Percentiles rank a stretch among this genome's conserved stretches.
phyloP scores from a whole-genome alignment of 2,797 vertebrate genomes.

The Pipistrellus pygmaeus region DNA sequence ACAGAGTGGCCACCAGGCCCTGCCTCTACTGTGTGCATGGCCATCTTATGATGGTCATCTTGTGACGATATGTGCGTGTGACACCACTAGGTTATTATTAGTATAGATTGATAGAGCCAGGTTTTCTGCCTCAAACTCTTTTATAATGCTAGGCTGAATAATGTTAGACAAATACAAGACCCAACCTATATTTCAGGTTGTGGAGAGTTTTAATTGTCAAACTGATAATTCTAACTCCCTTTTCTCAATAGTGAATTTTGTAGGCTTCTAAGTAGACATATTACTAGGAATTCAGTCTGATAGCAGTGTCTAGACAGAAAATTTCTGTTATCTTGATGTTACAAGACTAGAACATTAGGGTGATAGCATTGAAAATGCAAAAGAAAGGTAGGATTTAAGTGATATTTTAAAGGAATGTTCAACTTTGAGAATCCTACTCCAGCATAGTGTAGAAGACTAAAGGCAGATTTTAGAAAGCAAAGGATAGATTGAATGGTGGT shows the following conservation, averaged over 20 bases:
- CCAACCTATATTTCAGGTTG: background rate
- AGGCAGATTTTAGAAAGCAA: background rate
- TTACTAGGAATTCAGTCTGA: background rate
- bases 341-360: background rate
- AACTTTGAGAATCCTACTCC: no score
- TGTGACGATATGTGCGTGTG: no score
- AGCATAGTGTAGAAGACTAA: background rate
- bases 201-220: constrained; percentile 8
- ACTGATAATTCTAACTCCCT: background rate
- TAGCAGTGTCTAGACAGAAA: background rate
- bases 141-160: background rate
- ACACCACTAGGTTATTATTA: no score
- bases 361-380: constrained; percentile 11
- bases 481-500: background rate
- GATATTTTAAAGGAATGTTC: background rate
- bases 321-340: background rate
- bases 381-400: background rate
- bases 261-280: background rate
- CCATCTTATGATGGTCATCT: no score
- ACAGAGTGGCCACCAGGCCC: no score
- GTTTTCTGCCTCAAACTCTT: constrained; percentile 38
- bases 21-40: no score
- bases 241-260: background rate
- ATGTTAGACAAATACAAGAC: background rate
- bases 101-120: background rate